Conservation (phyloP, 2,888 invertebrate species). For the Electrophaes corylata region DNA sequence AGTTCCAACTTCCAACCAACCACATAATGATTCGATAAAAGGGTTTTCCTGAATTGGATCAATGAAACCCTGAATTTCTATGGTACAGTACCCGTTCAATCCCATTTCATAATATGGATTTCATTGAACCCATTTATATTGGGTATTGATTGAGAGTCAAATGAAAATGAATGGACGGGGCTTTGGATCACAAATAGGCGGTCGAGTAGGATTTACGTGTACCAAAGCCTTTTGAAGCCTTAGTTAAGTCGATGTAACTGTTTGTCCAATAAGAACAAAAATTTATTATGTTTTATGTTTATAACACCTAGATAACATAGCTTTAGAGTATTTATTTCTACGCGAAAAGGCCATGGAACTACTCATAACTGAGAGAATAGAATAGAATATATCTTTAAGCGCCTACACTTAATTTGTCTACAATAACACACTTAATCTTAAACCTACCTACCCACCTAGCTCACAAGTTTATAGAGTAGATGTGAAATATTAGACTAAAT, state of each 20-base stretch:
- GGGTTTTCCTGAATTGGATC: not conserved
- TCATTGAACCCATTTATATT: slow-evolving; percentile 4
- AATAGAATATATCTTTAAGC: no score
- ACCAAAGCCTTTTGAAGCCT: not conserved
- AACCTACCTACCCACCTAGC: no score
- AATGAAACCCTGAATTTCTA: slow-evolving; percentile 1
- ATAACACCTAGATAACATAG: not conserved
- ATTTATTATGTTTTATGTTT: no score
- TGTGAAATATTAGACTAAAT: no score
- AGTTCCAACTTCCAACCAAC: not conserved
- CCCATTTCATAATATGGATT: slow-evolving; percentile 13
- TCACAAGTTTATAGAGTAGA: no score
- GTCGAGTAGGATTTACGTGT: not conserved
- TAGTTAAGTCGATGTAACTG: not conserved
- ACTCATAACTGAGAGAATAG: no score
- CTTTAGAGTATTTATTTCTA: not conserved
- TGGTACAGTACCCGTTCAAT: slow-evolving; percentile 6
- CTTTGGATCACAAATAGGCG: not conserved
- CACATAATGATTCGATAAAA: no score
- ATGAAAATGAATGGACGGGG: slow-evolving; percentile 11
- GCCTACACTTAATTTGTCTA: no score
- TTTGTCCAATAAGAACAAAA: not conserved
- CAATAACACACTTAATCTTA: no score
- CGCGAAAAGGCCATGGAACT: no score
- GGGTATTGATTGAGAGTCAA: slow-evolving; percentile 2